Evolutionary conservation across 2,797 vertebrate genomes (phyloP).

Genomic region (Sitta carolinensis): DNA sequence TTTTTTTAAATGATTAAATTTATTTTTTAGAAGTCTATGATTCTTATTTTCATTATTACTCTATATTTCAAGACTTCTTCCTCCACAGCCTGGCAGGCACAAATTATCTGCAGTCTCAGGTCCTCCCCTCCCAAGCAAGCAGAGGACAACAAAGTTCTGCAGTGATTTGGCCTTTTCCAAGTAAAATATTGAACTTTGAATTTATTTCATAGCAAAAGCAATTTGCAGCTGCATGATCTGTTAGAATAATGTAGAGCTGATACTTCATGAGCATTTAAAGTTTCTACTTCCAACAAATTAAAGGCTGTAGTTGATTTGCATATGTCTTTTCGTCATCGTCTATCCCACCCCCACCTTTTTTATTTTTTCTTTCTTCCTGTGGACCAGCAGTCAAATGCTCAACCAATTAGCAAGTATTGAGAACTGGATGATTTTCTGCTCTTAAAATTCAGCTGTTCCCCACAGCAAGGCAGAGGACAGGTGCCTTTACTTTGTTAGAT

Average conservation of each 20-base stretch:
- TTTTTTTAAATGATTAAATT: not conserved
- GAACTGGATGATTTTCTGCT: not conserved
- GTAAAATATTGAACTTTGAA: not conserved
- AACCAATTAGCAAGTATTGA: not conserved
- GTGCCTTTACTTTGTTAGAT: not conserved
- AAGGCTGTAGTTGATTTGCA: not conserved
- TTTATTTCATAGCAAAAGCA: not conserved
- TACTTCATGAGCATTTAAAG: not conserved
- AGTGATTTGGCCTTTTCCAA: not conserved
- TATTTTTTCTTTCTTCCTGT: not conserved
- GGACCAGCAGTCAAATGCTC: not conserved
- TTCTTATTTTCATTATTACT: not conserved
- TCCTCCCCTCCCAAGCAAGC: not conserved
- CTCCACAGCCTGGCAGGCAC: not conserved
- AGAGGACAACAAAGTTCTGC: not conserved
- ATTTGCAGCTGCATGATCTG: not conserved
- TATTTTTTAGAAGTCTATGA: not conserved
- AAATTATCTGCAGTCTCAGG: not conserved
- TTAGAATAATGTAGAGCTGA: not conserved
- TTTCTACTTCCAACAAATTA: not conserved
- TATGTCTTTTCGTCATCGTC: not conserved
- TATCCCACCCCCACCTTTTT: rapidly evolving
- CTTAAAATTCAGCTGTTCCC: not conserved
- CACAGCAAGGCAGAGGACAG: not conserved
- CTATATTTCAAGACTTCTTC: not conserved